phyloP scores from a whole-genome alignment of 1,140 invertebrate genomes.

The Rhizoglyphus robini region DNA sequence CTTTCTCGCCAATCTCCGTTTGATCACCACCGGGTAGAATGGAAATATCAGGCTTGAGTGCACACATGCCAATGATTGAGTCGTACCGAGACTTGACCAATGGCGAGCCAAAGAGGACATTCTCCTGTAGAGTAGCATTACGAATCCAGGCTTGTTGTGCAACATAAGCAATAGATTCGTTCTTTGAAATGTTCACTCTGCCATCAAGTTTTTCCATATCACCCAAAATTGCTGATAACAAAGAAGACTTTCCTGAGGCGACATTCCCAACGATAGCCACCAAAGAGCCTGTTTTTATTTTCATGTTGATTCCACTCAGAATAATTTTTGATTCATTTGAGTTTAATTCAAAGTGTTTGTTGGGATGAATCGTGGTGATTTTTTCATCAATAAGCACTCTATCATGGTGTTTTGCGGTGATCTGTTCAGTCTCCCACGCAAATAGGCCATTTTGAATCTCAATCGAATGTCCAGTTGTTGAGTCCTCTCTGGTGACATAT shows the following conservation, averaged over 20 bases:
- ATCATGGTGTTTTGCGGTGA: not conserved
- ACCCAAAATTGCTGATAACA: constrained; percentile 39
- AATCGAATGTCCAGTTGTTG: constrained; percentile 17
- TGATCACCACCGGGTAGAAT: constrained; percentile 36
- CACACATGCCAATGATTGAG: constrained; percentile 30
- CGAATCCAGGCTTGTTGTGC: constrained; percentile 47
- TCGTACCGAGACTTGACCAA: constrained; percentile 33
- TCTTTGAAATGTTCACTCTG: constrained; percentile 26
- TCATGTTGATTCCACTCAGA: constrained; percentile 26
- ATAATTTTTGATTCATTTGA: not conserved
- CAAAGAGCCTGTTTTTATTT: constrained; percentile 26
- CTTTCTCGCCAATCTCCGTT: constrained; percentile 41
- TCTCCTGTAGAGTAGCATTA: constrained; percentile 40
- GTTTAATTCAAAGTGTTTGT: not conserved
- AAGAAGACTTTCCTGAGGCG: constrained; percentile 38
- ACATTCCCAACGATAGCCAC: constrained; percentile 41
- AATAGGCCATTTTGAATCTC: too few species aligned
- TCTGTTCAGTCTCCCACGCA: constrained; percentile 1
- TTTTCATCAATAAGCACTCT: not conserved
- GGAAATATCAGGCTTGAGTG: constrained; percentile 26
- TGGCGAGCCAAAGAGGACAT: constrained; percentile 45
- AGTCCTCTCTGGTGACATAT: constrained; percentile 19
- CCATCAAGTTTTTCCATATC: constrained; percentile 33
- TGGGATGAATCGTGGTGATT: not conserved
- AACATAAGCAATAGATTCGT: constrained; percentile 35